phyloP scores from a whole-genome alignment of 2,888 invertebrate genomes.

The Hirtodrosophila confusa region DNA sequence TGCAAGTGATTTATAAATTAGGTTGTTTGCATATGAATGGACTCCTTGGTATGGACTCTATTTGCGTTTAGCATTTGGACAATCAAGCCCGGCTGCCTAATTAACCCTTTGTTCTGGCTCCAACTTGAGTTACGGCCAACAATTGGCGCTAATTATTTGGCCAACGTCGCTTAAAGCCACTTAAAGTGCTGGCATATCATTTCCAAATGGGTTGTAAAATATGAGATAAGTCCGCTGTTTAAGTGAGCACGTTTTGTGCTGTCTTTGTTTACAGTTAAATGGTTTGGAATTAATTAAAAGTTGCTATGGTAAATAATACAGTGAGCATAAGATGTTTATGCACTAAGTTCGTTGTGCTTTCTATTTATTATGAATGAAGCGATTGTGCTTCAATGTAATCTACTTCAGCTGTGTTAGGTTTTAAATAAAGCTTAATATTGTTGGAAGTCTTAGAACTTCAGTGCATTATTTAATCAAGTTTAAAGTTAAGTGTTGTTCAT shows the following conservation, averaged over 20 bases:
- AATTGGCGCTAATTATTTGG: constrained; percentile 61
- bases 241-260: constrained; percentile 40
- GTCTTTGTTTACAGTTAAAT: constrained; percentile 70
- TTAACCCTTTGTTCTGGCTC: constrained; percentile 53
- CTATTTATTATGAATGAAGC: constrained; percentile 9
- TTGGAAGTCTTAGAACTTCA: neutral
- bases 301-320: constrained; percentile 55
- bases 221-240: constrained; percentile 55
- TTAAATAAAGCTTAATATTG: neutral
- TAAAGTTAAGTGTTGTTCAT: too few species aligned
- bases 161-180: constrained; percentile 31
- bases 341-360: neutral
- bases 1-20: too few species aligned
- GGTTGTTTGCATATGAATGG: constrained; percentile 1
- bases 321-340: constrained; percentile 26
- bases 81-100: constrained; percentile 47
- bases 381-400: constrained; percentile 2
- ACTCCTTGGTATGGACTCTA: constrained; percentile 3
- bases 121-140: constrained; percentile 48
- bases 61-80: constrained; percentile 16
- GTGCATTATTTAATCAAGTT: too few species aligned
- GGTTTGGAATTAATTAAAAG: constrained; percentile 76
- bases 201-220: constrained; percentile 66
- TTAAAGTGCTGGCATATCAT: constrained; percentile 38
- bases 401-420: neutral